A percentile compares a stretch with the other conserved stretches of the same genome.
phyloP scores from a whole-genome alignment of 2,797 vertebrate genomes.

The Ateles fusciceps region DNA sequence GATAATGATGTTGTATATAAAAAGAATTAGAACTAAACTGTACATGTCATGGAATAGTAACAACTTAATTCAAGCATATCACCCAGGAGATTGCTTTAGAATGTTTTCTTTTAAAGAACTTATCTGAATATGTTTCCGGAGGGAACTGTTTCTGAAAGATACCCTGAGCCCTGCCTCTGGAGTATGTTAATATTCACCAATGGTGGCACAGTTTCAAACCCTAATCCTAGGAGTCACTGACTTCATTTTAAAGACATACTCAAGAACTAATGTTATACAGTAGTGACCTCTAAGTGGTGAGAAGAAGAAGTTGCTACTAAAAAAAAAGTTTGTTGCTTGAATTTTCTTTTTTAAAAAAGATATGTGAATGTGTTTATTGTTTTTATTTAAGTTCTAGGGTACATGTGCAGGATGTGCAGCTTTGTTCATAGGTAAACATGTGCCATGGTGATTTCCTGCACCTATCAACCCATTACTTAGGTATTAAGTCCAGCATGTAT shows the following conservation, averaged over 20 bases:
- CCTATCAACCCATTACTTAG: not conserved
- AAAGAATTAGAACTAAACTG: slow-evolving; percentile 23
- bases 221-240: not conserved
- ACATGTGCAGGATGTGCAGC: not conserved
- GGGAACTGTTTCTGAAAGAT: not conserved
- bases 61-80: slow-evolving; percentile 28
- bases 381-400: not conserved
- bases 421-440: not conserved
- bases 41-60: not conserved
- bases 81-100: not conserved
- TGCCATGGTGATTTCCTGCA: not conserved
- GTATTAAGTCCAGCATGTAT: not conserved
- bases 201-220: not conserved
- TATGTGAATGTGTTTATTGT: not conserved
- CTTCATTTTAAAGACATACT: not conserved
- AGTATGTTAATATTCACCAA: not conserved
- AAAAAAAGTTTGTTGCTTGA: not conserved
- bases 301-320: not conserved
- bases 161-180: not conserved
- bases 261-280: not conserved
- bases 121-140: slow-evolving; percentile 11
- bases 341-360: not conserved
- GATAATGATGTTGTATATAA: not conserved
- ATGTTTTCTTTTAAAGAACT: slow-evolving; percentile 12
- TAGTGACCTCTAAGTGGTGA: not conserved